Percentiles rank a stretch among this genome's conserved stretches.
phyloP scores from a whole-genome alignment of 2,113 vertebrate species.

The Coregonus clupeaformis region DNA sequence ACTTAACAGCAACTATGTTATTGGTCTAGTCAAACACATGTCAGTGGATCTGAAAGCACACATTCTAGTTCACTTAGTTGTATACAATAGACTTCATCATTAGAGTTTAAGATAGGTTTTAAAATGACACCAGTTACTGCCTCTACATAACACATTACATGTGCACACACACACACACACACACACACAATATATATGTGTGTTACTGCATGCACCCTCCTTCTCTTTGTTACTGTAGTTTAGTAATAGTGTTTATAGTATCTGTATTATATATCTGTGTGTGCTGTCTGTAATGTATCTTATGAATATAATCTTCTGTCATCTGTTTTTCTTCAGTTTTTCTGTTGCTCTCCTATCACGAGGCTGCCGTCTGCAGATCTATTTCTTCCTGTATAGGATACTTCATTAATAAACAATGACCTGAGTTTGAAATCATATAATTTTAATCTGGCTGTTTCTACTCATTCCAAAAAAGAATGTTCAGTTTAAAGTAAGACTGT shows the following conservation, averaged over 20 bases:
- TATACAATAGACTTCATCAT: too few relatives aligned
- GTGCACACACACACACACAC: too few relatives aligned
- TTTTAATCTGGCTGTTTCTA: conserved; percentile 22
- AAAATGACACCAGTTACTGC: too few relatives aligned
- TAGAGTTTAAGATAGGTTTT: too few relatives aligned
- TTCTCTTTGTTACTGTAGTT: background rate
- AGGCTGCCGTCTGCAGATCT: background rate
- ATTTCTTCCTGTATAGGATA: background rate
- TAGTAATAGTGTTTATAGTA: background rate
- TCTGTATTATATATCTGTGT: background rate
- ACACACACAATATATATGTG: background rate
- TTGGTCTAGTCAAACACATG: too few relatives aligned
- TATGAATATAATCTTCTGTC: background rate
- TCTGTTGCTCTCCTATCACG: background rate
- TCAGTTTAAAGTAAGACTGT: too few relatives aligned
- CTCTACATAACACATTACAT: too few relatives aligned
- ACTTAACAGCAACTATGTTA: background rate
- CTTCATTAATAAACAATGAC: background rate
- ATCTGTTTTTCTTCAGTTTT: background rate
- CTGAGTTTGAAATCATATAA: background rate
- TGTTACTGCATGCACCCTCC: background rate
- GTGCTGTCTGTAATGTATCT: conserved; percentile 17
- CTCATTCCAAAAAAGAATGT: background rate
- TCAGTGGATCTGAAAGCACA: too few relatives aligned
- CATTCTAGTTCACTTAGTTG: too few relatives aligned